Base-by-base conservation (phyloP, 2,113 vertebrate genomes). In the Polypterus senegalus region DNA sequence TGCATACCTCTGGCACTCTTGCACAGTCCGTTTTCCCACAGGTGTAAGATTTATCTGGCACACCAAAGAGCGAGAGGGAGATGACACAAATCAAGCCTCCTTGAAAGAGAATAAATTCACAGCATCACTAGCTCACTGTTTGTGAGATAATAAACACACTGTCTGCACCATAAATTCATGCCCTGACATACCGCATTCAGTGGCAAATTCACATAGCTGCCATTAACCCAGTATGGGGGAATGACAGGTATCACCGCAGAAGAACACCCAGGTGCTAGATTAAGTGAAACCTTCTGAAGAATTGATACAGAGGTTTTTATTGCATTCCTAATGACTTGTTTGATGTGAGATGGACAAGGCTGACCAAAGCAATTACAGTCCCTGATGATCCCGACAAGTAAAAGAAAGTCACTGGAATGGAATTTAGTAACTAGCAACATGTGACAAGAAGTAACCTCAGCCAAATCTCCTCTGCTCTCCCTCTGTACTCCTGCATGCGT, bases 141-240 rank as follows among this genome's bases (percentile, higher is more conserved):
- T 75, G 76, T 71, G 67, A 77, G 82, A 82, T 81, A 84, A 85
- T 83, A 84, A 82, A 84, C 81, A 73, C 74, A 79, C 77, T 77
- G 62, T 66, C 56, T 58, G 65, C 54, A 62, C 67, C 73, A 70
- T 78, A 78, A 77, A 77, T 78, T 71, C 67, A 48, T 53, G 65
- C 11, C 60, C 49, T 60, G 65, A 59, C 70, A 68, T 51, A 2
- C 56, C 49, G 52, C 59, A 67, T 62, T 70, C 65, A 61, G 6
- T 48, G 48, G 2, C 46, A 53, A 45, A 9, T 9, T 11, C 47
- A 5, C 54, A 4, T 59, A 8, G 8, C 8, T 65, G 47, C 55
- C 44, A 7, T 52, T 10, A 52, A 52, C 9, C 56, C 3, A 7
- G 56, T 4, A n/a, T 44, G 46, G 49, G 46, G 9, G 45, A 47